phyloP scores from a whole-genome alignment of 1,140 invertebrate genomes.

The Thaumetopoea pityocampa region DNA sequence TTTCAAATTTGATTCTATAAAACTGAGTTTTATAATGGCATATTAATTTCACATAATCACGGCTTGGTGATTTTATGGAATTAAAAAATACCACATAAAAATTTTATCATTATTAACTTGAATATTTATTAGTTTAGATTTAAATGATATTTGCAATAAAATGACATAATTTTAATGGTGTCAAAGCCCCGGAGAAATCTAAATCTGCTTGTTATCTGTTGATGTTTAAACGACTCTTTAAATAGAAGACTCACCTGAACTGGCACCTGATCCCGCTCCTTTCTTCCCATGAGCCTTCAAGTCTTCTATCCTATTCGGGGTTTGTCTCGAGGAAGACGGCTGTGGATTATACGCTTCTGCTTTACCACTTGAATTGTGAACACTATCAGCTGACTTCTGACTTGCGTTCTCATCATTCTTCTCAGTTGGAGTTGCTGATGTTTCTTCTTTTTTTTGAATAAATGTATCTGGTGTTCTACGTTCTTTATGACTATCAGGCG shows the following conservation, averaged over 20 bases:
- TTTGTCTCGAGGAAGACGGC: slow-evolving; percentile 62
- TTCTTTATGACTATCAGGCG: slow-evolving; percentile 46
- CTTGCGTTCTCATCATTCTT: slow-evolving; percentile 64
- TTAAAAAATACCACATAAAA: no score
- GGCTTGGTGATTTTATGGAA: no score
- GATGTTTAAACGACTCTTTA: no score
- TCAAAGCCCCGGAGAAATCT: no score
- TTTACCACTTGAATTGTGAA: slow-evolving; percentile 61
- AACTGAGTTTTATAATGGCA: no score
- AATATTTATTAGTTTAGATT: no score
- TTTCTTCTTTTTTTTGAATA: slow-evolving; percentile 49
- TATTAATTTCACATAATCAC: no score
- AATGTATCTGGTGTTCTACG: slow-evolving; percentile 57
- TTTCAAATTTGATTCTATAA: no score
- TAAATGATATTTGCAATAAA: no score
- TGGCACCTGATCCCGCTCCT: slow-evolving; percentile 60
- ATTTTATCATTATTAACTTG: no score
- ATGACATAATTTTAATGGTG: no score
- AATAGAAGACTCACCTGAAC: slow-evolving; percentile 50
- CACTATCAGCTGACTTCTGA: slow-evolving; percentile 66
- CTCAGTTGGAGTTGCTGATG: slow-evolving; percentile 38
- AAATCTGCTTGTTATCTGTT: no score
- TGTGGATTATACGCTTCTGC: slow-evolving; percentile 53
- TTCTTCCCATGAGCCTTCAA: slow-evolving; percentile 62
- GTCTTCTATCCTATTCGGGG: slow-evolving; percentile 67